Evolutionary conservation across 2,113 vertebrate species (phyloP), one percentile per base, ranked within the genome.

Genomic region (Grammomys dolichurus): DNA sequence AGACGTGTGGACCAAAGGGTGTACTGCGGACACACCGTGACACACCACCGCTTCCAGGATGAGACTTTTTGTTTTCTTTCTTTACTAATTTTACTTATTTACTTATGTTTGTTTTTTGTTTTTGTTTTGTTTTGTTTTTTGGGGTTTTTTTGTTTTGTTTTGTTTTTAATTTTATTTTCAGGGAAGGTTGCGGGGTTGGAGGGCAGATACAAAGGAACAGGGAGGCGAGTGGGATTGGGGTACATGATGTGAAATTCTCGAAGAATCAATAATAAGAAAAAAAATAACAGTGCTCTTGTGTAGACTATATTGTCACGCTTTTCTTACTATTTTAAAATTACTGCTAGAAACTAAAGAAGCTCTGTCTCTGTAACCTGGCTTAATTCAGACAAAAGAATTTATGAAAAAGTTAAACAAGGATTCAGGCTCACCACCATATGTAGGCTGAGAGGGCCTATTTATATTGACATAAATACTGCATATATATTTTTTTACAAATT

Each of bases 401-500:
- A 8, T 69, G 56, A 7, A n/a, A 67, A 81, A 43, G 36, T 75
- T 84, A 60, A 8, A 69, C 3, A 86, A 31, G 70, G 1, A 67
- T 12, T n/a, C 13, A 11, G n/a, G 28, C 56, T 80, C 40, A 63
- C 51, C 17, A 60, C 43, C 19, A 89, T 76, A 26, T 56, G 88
- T 33, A 86, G 63, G 78, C 58, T 73, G 51, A 58, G 4, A 86
- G 51, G 26, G 33, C 78, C 89, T 89, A 10, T 60, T 31, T 36
- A 87, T 22, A 69, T 7, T 7, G 31, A 48, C 43, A 54, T 36
- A 36, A 51, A 31, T 76, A 76, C 4, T 84, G 46, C n/a, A 58
- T n/a, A 48, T 84, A 73, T 60, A 65, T 77, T 40, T 93, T 93
- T 97, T 58, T 58, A 96, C n/a, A 93, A 81, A 72, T 40, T 85